Conservation (phyloP, 2,113 vertebrate species). For the Melanocharis versteri region DNA sequence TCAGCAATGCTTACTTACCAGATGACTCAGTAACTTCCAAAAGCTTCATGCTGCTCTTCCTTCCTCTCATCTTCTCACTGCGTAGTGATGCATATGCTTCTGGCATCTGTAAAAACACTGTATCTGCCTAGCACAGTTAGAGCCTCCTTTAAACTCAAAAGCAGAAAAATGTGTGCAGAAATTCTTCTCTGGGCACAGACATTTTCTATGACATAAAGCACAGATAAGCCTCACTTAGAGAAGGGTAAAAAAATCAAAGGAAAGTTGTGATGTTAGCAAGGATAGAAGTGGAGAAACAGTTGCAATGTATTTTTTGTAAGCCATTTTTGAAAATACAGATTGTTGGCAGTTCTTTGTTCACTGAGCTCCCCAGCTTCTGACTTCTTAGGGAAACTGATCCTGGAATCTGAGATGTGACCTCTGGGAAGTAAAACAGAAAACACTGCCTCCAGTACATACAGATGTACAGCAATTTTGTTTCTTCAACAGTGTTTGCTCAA, state of each 20-base stretch:
- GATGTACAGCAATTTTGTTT: background rate
- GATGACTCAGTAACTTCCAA: conserved; percentile 39
- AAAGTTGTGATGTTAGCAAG: background rate
- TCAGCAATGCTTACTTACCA: conserved; percentile 8
- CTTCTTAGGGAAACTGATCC: background rate
- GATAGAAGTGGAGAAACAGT: background rate
- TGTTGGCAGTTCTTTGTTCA: background rate
- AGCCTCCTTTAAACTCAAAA: background rate
- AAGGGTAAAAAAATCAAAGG: background rate
- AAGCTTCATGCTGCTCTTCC: conserved; percentile 39
- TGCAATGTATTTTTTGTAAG: background rate
- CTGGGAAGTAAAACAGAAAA: background rate
- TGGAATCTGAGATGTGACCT: background rate
- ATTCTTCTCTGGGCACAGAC: background rate
- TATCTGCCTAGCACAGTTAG: background rate
- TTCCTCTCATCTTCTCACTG: conserved; percentile 16
- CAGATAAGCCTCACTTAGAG: background rate
- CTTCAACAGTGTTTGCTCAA: background rate
- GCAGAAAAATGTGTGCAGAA: background rate
- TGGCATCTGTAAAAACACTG: conserved; percentile 34
- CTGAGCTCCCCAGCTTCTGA: background rate
- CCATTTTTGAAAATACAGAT: background rate
- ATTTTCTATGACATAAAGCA: background rate
- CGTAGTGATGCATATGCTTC: conserved; percentile 13
- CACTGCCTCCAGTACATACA: background rate